Evolutionary conservation across 2,113 vertebrate species (phyloP).

Genomic region (Thamnophis sirtalis): DNA sequence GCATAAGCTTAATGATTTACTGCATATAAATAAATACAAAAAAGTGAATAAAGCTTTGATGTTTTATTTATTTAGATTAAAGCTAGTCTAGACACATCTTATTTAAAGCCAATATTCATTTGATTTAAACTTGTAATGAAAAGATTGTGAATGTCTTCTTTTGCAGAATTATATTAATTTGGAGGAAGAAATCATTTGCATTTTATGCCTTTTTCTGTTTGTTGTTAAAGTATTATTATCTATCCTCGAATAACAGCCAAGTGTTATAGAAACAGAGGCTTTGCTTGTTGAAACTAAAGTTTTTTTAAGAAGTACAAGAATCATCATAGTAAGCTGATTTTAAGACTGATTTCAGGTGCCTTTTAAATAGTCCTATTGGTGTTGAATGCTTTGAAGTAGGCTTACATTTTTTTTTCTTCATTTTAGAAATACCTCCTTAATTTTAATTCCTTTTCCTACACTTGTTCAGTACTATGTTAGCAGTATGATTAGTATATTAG

Average conservation of each 20-base stretch:
- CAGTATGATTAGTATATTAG: not conserved
- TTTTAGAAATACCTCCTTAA: not conserved
- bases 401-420: not conserved
- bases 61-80: conserved; percentile 16
- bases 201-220: not conserved
- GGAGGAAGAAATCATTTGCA: not conserved
- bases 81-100: not conserved
- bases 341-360: not conserved
- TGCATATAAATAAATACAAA: not conserved
- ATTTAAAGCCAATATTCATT: not conserved
- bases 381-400: not conserved
- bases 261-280: not conserved
- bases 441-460: not conserved
- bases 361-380: not conserved
- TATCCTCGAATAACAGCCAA: not conserved
- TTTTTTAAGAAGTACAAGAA: not conserved
- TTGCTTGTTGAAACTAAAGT: not conserved
- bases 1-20: not conserved
- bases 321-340: not conserved
- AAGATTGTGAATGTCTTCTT: not conserved
- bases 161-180: not conserved
- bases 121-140: not conserved
- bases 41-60: not conserved
- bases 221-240: not conserved
- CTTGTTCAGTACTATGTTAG: not conserved